Conservation (phyloP, 2,797 vertebrate genomes). For the Microctenopoma lineatum region DNA sequence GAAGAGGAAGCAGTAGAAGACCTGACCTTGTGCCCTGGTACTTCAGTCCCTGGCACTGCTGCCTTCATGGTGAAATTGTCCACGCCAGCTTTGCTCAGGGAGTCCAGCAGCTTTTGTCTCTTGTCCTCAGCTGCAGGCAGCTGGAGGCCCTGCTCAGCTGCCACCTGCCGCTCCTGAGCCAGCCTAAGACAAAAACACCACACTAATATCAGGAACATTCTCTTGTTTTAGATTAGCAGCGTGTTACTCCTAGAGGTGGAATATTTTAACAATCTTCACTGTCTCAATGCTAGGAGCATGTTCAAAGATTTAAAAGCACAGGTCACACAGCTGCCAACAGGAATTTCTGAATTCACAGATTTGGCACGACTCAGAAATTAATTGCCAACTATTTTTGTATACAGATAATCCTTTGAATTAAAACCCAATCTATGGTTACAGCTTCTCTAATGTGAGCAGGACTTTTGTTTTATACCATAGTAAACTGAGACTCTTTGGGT, state of each 20-base stretch:
- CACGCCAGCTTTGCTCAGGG: slow-evolving; percentile 83
- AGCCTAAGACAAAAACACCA: slow-evolving; percentile 78
- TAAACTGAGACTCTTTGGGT: too few relatives aligned
- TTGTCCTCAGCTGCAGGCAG: slow-evolving; percentile 54
- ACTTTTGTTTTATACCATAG: too few relatives aligned
- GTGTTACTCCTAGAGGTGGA: background rate
- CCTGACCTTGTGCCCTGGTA: slow-evolving; percentile 90
- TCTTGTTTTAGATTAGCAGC: background rate
- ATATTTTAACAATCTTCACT: background rate
- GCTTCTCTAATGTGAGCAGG: too few relatives aligned
- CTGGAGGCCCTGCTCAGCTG: slow-evolving; percentile 68
- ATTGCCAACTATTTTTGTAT: too few relatives aligned
- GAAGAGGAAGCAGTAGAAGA: background rate
- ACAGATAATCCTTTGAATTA: too few relatives aligned
- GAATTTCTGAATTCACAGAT: too few relatives aligned
- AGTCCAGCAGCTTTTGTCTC: slow-evolving; percentile 71
- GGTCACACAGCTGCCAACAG: background rate
- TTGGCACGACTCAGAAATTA: too few relatives aligned
- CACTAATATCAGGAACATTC: background rate
- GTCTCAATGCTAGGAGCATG: too few relatives aligned
- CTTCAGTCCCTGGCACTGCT: slow-evolving; percentile 95
- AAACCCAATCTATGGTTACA: too few relatives aligned
- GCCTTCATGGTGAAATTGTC: slow-evolving; percentile 91
- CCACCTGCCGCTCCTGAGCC: slow-evolving; percentile 85
- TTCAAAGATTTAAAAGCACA: too few relatives aligned